Base-by-base conservation (phyloP, 1,140 invertebrate species). In the Nilaparvata lugens region DNA sequence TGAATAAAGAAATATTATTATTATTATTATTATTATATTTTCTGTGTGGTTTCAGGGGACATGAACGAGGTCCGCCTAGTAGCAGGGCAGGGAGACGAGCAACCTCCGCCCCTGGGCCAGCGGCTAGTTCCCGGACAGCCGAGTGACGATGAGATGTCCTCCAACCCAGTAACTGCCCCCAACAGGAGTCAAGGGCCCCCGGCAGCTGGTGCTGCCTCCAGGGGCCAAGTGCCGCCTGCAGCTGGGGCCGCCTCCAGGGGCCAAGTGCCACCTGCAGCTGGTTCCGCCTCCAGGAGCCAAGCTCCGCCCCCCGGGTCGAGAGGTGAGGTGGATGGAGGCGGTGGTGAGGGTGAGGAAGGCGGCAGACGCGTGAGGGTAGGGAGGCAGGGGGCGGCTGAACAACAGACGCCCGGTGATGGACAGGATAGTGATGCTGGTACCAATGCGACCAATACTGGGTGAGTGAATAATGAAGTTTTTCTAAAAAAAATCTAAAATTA, bases 111-210 rank as follows among this genome's bases (percentile, higher is more conserved):
- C 0, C 81, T 82, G 3, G 61, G 83, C 2, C 76, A 80, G 9
- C 73, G 83, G 54, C 77, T 84, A 74, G 83, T 84, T 13, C 74
- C 83, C 0, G 83, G 83, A 0, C 81, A 84, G 64, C 78, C 81
- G 23, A 83, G 83, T 64, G 69, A 78, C 54, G 64, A 62, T 16
- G 79, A 81, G 64, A 78, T 61, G 14, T n/a, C n/a, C n/a, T n/a
- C n/a, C n/a, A n/a, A n/a, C 25, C 25, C 40, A 58, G 48, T 13
- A 25, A 25, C 31, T 28, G 57, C 5, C 19, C 28, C 51, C 38
- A 48, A 43, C 23, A 19, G 38, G 25, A 23, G 45, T 45, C 51
- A 58, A 40, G 14, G 13, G 35, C 42, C 23, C 14, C 52, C 2
- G 21, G 25, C 1, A 40, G 53, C 31, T 52, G 56, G 23, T 45